These are phyloP conservation scores for Chaetodon trifascialis DNA, from an alignment of 2,113 vertebrate genomes.

Conservation along the genomic window DNA sequence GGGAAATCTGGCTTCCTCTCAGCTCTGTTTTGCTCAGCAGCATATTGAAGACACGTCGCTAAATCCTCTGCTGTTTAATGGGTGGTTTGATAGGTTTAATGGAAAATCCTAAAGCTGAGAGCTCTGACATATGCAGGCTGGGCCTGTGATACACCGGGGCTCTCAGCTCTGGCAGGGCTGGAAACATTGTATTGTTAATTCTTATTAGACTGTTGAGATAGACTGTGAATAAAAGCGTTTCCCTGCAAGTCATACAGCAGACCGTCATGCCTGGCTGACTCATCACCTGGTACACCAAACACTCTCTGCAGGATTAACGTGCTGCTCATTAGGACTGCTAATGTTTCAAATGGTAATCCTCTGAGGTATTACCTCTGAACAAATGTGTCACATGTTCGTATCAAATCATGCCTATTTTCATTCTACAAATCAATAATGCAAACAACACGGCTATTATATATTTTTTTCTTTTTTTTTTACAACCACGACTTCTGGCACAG, in stretches of 20 bases:
- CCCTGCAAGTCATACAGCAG: slow-evolving; percentile 28
- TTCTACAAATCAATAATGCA: slow-evolving; percentile 41
- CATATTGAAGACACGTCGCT: slow-evolving; percentile 39
- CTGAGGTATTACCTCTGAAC: slow-evolving; percentile 20
- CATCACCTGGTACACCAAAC: slow-evolving; percentile 44
- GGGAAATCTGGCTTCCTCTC: slow-evolving; percentile 41
- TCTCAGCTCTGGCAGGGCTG: slow-evolving; percentile 23
- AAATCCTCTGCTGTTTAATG: slow-evolving; percentile 40
- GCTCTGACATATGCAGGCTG: slow-evolving; percentile 43
- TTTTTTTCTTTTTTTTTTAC: slow-evolving; percentile 26
- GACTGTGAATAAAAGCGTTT: slow-evolving; percentile 43
- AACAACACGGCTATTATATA: slow-evolving; percentile 40
- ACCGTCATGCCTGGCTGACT: slow-evolving; percentile 52
- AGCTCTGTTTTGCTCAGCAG: slow-evolving; percentile 48
- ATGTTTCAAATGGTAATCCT: slow-evolving; percentile 35
- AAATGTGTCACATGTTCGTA: background rate
- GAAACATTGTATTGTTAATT: slow-evolving; percentile 46
- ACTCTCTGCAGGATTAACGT: slow-evolving; percentile 46
- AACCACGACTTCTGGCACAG: slow-evolving; percentile 39
- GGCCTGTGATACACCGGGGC: slow-evolving; percentile 25
- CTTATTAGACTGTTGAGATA: slow-evolving; percentile 23
- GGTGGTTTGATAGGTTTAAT: slow-evolving; percentile 49
- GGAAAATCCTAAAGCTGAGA: slow-evolving; percentile 35
- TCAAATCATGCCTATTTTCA: slow-evolving; percentile 27
- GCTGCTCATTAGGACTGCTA: slow-evolving; percentile 40